These are phyloP conservation scores for Schizothorax lantsangensis DNA, from an alignment of 2,797 vertebrate species.

Conservation along the genomic window DNA sequence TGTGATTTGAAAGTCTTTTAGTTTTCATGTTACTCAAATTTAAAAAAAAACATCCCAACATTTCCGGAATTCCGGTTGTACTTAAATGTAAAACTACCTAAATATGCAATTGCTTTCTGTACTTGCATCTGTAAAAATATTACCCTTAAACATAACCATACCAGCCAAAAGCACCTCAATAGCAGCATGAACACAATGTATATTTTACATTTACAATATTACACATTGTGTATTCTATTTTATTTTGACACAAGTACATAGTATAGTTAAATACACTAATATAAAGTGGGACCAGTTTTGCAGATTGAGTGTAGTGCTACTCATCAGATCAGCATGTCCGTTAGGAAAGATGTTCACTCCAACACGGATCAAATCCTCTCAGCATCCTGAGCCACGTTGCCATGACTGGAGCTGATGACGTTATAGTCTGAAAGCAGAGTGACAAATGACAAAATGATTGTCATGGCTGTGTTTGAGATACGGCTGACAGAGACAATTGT, in stretches of 20 bases:
- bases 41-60: no score
- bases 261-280: not conserved
- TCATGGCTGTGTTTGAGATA: constrained; percentile 26
- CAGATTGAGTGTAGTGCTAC: not conserved
- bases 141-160: no score
- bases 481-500: constrained; percentile 27
- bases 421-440: constrained; percentile 17
- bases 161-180: no score
- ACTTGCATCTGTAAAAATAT: no score
- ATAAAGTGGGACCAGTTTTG: not conserved
- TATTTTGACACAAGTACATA: not conserved
- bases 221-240: no score
- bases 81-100: no score
- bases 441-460: constrained; percentile 43
- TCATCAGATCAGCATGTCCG: not conserved
- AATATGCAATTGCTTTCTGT: no score
- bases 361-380: not conserved
- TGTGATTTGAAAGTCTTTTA: no score
- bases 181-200: no score
- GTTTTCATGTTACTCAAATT: no score
- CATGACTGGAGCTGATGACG: not conserved
- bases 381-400: not conserved
- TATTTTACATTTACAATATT: no score
- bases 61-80: no score
- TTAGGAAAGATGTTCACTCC: not conserved